phyloP scores from a whole-genome alignment of 2,797 vertebrate species.

The Galago senegalensis region DNA sequence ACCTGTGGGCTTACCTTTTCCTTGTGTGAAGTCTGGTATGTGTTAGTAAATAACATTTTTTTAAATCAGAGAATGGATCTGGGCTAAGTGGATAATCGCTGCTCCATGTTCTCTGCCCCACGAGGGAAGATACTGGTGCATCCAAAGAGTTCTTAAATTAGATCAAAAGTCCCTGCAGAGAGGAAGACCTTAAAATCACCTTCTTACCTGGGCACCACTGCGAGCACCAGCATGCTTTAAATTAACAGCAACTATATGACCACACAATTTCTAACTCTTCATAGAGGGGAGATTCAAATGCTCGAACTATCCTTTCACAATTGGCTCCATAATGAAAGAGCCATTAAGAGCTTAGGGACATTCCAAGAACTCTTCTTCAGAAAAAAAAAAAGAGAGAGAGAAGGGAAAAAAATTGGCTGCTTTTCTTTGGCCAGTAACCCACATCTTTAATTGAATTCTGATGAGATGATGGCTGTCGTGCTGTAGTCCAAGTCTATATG shows the following conservation, averaged over 20 bases:
- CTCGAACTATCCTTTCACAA: slow-evolving; percentile 85
- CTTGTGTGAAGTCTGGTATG: slow-evolving; percentile 81
- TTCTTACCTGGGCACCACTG: slow-evolving; percentile 52
- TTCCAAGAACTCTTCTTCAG: slow-evolving; percentile 88
- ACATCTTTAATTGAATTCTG: slow-evolving; percentile 91
- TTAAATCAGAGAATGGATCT: slow-evolving; percentile 59
- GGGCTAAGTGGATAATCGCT: slow-evolving; percentile 66
- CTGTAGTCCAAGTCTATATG: slow-evolving; percentile 91
- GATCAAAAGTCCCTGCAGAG: not conserved
- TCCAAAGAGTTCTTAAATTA: slow-evolving; percentile 35
- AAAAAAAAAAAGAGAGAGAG: slow-evolving; percentile 56
- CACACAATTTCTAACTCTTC: slow-evolving; percentile 83
- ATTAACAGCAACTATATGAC: slow-evolving; percentile 80
- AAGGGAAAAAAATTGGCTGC: slow-evolving; percentile 73
- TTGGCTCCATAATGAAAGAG: slow-evolving; percentile 89
- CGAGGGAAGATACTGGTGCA: slow-evolving; percentile 30
- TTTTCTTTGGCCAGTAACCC: slow-evolving; percentile 88
- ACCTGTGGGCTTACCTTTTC: slow-evolving; percentile 87
- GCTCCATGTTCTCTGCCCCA: not conserved
- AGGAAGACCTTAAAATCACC: slow-evolving; percentile 72
- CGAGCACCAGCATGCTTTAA: slow-evolving; percentile 78
- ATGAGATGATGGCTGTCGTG: slow-evolving; percentile 91
- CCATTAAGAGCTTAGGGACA: slow-evolving; percentile 88
- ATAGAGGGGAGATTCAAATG: slow-evolving; percentile 84
- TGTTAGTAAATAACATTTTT: slow-evolving; percentile 82